These are phyloP conservation scores for Polydrusus cervinus DNA, from an alignment of 2,888 invertebrate species.

Conservation along the genomic window DNA sequence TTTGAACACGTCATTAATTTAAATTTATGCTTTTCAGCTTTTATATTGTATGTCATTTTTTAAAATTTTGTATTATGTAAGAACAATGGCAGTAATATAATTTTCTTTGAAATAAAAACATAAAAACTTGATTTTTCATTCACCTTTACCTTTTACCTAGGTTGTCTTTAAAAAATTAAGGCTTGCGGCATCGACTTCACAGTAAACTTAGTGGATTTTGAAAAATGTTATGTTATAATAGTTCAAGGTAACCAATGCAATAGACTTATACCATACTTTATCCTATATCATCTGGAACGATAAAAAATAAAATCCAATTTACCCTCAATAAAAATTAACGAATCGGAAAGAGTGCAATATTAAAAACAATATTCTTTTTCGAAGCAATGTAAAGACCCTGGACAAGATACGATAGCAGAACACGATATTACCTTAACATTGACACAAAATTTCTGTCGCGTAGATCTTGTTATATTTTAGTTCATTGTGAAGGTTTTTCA, in stretches of 20 bases:
- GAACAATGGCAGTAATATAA: too few relatives aligned
- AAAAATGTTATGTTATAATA: background rate
- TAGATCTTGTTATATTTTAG: conserved; percentile 42
- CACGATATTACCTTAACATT: conserved; percentile 46
- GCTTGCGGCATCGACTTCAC: too few relatives aligned
- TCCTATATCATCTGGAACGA: background rate
- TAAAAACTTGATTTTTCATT: too few relatives aligned
- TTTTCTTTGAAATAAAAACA: too few relatives aligned
- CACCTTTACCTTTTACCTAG: too few relatives aligned
- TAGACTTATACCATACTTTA: background rate
- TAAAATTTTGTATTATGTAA: too few relatives aligned
- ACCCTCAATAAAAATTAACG: conserved; percentile 39
- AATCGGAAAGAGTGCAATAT: conserved; percentile 25
- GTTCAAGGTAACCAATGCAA: background rate
- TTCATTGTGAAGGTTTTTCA: conserved; percentile 48
- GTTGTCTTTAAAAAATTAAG: too few relatives aligned
- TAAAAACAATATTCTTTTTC: conserved; percentile 33
- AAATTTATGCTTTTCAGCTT: too few relatives aligned
- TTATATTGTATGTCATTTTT: too few relatives aligned
- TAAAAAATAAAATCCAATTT: conserved; percentile 23
- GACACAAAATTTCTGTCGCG: conserved; percentile 46
- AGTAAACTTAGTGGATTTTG: too few relatives aligned
- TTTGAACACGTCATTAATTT: too few relatives aligned
- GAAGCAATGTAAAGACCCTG: conserved; percentile 33
- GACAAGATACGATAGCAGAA: conserved; percentile 29